Base-by-base conservation (phyloP, 1,140 invertebrate genomes). In the Doryteuthis pealeii region DNA sequence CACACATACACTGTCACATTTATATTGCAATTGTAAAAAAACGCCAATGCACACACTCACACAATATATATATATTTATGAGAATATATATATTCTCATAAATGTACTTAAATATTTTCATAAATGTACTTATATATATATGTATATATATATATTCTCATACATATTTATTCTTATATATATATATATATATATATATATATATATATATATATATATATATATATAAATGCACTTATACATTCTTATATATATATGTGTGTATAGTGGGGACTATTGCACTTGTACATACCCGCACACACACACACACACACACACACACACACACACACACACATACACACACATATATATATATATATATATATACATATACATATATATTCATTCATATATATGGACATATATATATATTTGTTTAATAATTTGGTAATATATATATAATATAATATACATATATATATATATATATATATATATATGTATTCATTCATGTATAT, bases 371-470 rank as follows among this genome's bases (percentile, higher is more conserved):
- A 68, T 68, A 68, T 68, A 32, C 28, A 31, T 68, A 31, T 68
- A 31, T 35, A 22, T 68, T 5, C 28, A 35, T 12, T 3, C 28
- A 22, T 68, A 22, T 68, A 26, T 68, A n/a, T n/a, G n/a, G n/a
- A n/a, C n/a, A n/a, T n/a, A 67, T 67, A 67, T 67, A 67, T 67
- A 67, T 67, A 67, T 67, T 10, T 67, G 12, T 67, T 10, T 67
- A 28, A 10, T 10, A 12, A 67, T 28, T 12, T 28, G 26, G 8
- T 12, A 10, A 67, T 31, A 67, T 28, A n/a, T n/a, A n/a, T n/a
- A n/a, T n/a, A n/a, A n/a, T n/a, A n/a, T n/a, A n/a, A n/a, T n/a
- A n/a, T n/a, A 67, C 12, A 32, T 68, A 31, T 68, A 31, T 68
- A 31, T 35, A 68, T 68, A 35, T 68, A 35, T 68, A 35, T 68